A percentile compares a stretch with the other conserved stretches of the same genome.
Conservation (phyloP, 2,888 invertebrate species). For the Plagiodera versicolora region DNA sequence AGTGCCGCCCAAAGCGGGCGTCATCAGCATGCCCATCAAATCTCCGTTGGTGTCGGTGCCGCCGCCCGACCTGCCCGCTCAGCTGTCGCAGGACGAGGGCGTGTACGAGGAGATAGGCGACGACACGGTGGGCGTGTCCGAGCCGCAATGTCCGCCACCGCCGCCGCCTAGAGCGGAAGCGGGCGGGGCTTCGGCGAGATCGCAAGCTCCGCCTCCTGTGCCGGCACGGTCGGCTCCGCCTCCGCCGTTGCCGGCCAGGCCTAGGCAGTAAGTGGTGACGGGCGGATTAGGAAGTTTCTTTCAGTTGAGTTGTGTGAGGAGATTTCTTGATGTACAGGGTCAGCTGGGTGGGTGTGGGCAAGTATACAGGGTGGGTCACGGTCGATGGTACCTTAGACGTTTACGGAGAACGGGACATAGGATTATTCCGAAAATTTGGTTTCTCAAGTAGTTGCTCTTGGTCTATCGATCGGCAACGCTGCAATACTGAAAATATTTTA, state of each 20-base stretch:
- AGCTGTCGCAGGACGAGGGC: slow-evolving; percentile 51
- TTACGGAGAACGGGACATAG: slow-evolving; percentile 4
- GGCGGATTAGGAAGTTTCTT: no score
- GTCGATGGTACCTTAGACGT: slow-evolving; percentile 8
- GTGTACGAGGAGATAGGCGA: slow-evolving; percentile 64
- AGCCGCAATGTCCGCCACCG: slow-evolving; percentile 63
- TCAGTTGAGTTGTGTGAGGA: no score
- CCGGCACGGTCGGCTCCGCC: slow-evolving; percentile 61
- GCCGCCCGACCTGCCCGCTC: slow-evolving; percentile 41
- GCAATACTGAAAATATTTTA: no score
- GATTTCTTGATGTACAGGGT: no score
- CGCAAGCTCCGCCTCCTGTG: slow-evolving; percentile 58
- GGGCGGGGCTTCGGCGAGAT: slow-evolving; percentile 46
- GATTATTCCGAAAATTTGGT: neutral
- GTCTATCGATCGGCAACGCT: no score
- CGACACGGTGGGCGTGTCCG: slow-evolving; percentile 53
- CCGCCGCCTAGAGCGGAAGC: slow-evolving; percentile 58
- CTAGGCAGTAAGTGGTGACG: slow-evolving; percentile 45
- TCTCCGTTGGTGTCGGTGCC: slow-evolving; percentile 38
- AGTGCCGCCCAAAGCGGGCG: slow-evolving; percentile 54
- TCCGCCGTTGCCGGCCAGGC: slow-evolving; percentile 69
- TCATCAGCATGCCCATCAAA: slow-evolving; percentile 55
- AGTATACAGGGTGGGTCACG: neutral
- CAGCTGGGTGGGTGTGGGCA: no score
- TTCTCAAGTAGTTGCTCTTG: no score